Evolutionary conservation across 2,888 invertebrate genomes (phyloP), one percentile per base, ranked within the genome.

Genomic region (Celastrina argiolus): DNA sequence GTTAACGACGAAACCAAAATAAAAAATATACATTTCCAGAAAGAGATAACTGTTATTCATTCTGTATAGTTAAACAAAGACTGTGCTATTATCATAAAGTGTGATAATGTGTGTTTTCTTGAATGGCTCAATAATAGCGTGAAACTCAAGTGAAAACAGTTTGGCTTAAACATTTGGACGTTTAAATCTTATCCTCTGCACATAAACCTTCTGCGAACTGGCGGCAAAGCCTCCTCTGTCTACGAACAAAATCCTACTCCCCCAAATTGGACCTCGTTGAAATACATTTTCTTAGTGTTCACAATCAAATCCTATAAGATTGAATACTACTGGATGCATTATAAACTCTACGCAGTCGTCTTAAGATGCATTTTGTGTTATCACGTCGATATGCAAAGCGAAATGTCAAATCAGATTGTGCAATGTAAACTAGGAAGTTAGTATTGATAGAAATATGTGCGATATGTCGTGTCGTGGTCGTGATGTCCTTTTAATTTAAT

Each of bases 211-310:
- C 58, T 31, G 59, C 28, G 36, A 34, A 59, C 59, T 59, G 34
- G n/a, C 31, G 31, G 10, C 18, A 31, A 34, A 31, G 31, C 59
- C 34, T 68, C 69, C 64, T 66, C 69, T 65, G 69, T 71, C 68
- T 56, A 70, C 71, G 71, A 68, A 66, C 68, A 56, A 64, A 69
- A 69, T 67, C 65, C 68, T 69, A 71, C 71, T 68, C 70, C 70
- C 72, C 71, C 65, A 67, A 71, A 73, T 73, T 71, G 70, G 67
- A 66, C 56, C 56, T 70, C 66, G 66, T 70, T 73, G 71, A 72
- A 72, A 63, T 68, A 66, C 61, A 66, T 66, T 69, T 68, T 59
- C 67, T 68, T 59, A 67, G 65, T 68, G 65, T 70, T 66, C 65
- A 69, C 64, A 36, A 65, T 61, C 66, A 56, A 68, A 67, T 67